phyloP scores from a whole-genome alignment of 2,797 vertebrate species.

The Tragopan temminckii region DNA sequence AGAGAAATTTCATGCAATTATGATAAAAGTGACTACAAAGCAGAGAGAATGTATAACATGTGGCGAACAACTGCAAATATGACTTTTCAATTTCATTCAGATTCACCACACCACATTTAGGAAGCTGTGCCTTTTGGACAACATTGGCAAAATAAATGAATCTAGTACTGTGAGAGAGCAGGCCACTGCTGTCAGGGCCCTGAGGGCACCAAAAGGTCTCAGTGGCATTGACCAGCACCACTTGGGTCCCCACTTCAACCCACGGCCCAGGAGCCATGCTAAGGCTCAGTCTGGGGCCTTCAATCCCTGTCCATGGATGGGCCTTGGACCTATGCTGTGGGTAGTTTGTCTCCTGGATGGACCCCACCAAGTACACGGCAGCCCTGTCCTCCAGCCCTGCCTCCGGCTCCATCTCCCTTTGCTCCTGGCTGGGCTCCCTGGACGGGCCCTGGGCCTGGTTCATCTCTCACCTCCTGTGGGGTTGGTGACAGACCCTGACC shows the following conservation, averaged over 20 bases:
- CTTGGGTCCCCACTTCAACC: fast-evolving
- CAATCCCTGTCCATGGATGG: neutral
- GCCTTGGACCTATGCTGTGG: neutral
- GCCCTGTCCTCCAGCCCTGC: neutral
- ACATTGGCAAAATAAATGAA: neutral
- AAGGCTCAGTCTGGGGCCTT: neutral
- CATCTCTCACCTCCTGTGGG: neutral
- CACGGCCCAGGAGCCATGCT: neutral
- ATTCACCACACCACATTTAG: neutral
- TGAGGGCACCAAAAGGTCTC: neutral
- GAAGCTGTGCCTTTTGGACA: fast-evolving
- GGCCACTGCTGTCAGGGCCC: neutral
- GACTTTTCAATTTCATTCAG: neutral
- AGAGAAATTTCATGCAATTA: neutral
- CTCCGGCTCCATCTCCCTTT: neutral
- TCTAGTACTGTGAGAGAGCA: neutral
- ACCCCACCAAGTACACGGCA: neutral
- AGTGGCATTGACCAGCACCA: neutral
- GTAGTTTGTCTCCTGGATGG: neutral
- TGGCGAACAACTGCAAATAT: neutral
- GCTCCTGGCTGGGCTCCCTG: neutral
- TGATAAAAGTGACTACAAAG: neutral
- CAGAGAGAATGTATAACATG: neutral
- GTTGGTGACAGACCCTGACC: neutral
- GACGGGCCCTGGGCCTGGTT: neutral